Base-by-base conservation (phyloP, 1,140 invertebrate species). In the Nephila pilipes region DNA sequence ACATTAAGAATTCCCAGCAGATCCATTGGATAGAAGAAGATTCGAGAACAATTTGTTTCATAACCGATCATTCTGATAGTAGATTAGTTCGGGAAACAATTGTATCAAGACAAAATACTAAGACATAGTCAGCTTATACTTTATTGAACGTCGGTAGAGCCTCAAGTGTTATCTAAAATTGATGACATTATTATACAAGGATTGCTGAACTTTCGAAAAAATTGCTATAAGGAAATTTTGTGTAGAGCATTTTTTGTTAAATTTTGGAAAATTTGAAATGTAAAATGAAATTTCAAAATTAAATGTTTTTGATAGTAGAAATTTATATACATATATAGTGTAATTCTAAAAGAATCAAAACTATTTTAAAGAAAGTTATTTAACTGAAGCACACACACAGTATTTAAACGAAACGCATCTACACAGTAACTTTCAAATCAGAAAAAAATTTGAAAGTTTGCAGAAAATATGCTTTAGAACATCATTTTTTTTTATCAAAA, bases 11-110 rank as follows among this genome's bases (percentile, higher is more conserved):
- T 75, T 75, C 69, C 69, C 69, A 5, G 16, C 69, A 75, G 69
- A 75, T 75, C 69, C 69, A 75, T 75, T 75, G 69, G 32, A 75
- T 75, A 75, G 69, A 75, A 32, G 25, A 29, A 75, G 69, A 75
- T 75, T 75, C 29, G 18, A 75, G 69, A 75, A 32, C 69, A 75
- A 75, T 75, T 75, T 36, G 29, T 75, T 75, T 75, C 69, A 75
- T 75, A 75, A 32, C 69, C 69, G 69, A 75, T 75, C 69, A 75
- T 75, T 75, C 29, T 36, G 25, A 14, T 75, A 29, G 69, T 75
- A 29, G 69, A 75, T 75, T 75, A 75, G 69, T 75, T 75, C 16
- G 32, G 69, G 14, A 75, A 75, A 75, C 69, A 75, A 75, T 75
- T 75, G 69, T 32, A 32, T 75, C 32, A 32, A 65, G 18, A 32